phyloP scores from a whole-genome alignment of 2,797 vertebrate species.

The Pipistrellus pygmaeus region DNA sequence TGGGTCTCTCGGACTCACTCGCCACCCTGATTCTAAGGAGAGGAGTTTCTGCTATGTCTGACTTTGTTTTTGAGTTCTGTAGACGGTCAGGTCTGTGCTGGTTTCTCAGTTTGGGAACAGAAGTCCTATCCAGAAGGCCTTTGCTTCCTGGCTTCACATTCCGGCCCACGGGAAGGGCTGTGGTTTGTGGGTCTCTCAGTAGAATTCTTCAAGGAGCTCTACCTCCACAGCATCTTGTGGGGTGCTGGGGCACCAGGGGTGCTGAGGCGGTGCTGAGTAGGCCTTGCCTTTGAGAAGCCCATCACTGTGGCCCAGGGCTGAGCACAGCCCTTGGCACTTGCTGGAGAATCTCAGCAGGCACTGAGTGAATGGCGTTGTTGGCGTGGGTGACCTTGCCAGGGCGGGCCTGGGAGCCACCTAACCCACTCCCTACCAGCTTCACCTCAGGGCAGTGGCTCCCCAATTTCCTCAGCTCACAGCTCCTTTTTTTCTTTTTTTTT shows the following conservation, averaged over 20 bases:
- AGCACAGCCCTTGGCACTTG: neutral
- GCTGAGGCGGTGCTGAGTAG: neutral
- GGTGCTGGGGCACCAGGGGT: fast-evolving
- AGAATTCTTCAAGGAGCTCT: neutral
- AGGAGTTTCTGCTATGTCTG: neutral
- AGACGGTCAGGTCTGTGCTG: neutral
- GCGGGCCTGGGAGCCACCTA: neutral
- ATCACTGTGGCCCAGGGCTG: fast-evolving
- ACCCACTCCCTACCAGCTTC: neutral
- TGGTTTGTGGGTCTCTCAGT: neutral
- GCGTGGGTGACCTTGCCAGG: neutral
- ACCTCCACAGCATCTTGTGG: neutral
- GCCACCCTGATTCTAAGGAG: neutral
- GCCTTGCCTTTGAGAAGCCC: neutral
- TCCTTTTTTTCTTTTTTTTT: neutral
- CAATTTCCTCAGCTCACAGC: neutral
- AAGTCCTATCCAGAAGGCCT: neutral
- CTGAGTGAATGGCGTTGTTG: neutral
- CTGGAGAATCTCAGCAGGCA: neutral
- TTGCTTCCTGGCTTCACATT: neutral
- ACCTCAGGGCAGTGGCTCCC: neutral
- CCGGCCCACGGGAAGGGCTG: neutral
- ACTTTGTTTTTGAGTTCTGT: neutral
- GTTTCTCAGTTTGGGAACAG: neutral
- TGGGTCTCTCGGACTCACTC: neutral